Conservation (phyloP, 2,888 invertebrate genomes). For the Eledona agricola region DNA sequence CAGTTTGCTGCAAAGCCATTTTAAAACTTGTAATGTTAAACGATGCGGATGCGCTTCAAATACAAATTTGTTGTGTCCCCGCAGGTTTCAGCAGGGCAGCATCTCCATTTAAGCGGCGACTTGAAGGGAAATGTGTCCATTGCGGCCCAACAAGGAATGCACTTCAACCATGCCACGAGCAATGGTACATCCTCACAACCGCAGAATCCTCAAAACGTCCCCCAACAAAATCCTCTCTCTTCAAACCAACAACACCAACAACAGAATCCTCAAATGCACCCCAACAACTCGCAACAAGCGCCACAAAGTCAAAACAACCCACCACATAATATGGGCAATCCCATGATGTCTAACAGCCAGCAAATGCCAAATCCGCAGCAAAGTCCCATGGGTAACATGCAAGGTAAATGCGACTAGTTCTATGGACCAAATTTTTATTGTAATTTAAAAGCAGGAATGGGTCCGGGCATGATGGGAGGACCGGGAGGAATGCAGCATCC, state of each 20-base stretch:
- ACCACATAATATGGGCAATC: constrained; percentile 26
- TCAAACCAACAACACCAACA: constrained; percentile 35
- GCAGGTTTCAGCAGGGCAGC: constrained; percentile 88
- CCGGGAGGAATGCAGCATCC: constrained; percentile 41
- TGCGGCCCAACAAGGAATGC: constrained; percentile 87
- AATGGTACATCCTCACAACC: constrained; percentile 27
- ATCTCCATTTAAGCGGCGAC: constrained; percentile 79
- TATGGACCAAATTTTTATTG: background rate
- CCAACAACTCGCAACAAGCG: constrained; percentile 33
- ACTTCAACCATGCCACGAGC: constrained; percentile 65
- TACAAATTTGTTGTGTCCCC: too few species aligned
- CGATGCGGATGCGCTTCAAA: too few species aligned
- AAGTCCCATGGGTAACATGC: constrained; percentile 37
- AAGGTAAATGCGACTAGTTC: too few species aligned
- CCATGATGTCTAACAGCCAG: constrained; percentile 42
- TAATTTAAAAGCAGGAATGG: constrained; percentile 25
- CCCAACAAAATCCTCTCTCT: constrained; percentile 29
- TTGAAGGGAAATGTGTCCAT: constrained; percentile 79
- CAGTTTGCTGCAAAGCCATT: too few species aligned
- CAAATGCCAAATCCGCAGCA: constrained; percentile 43
- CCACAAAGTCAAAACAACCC: constrained; percentile 26
- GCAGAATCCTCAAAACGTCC: constrained; percentile 16
- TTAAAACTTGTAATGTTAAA: too few species aligned
- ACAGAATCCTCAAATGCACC: constrained; percentile 39
- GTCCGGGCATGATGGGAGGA: constrained; percentile 36